Base-by-base conservation (phyloP, 1,140 invertebrate species). In the Cyclina sinensis region DNA sequence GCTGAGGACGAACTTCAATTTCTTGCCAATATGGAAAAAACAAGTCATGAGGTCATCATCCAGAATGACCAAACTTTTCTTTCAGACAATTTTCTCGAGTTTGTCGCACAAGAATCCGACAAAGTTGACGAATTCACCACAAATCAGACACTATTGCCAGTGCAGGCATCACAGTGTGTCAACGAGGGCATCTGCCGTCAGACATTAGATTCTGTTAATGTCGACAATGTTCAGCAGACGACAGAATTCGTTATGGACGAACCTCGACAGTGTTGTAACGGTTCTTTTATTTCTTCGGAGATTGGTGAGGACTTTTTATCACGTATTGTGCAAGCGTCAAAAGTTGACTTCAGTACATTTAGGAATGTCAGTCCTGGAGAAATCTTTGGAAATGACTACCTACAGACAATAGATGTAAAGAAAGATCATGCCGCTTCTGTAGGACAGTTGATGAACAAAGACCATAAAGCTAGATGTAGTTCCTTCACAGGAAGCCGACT, bases 261-360 rank as follows among this genome's bases (percentile, higher is more conserved):
- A 21, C 24, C 12, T 4, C 16, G 24, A 14, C 62, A 21, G 4
- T n/a, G 57, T n/a, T 76, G 73, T 76, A 3, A 46, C 1, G 39
- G 21, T 76, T 32, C 73, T 46, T n/a, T 76, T 48, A 7, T 35
- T 14, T 43, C 24, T 3, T 1, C 3, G 18, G 46, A 78, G 30
- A 51, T 30, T 16, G 54, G 74, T 54, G n/a, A 30, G n/a, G 48
- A 78, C 32, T 78, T 78, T 16, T 32, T 30, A 27, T 51, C 74
- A 78, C 74, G 74, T 14, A 54, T 78, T 21, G 35, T 35, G 14
- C 27, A 51, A 35, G 74, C 74, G 35, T 51, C 74, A 30, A 78
- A 54, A 35, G 74, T 78, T 32, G 74, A 78, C 32, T 32, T 54
- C 5, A 57, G 74, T 30, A 32, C 74, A 27, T 78, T 78, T 30